These are phyloP conservation scores for Peromyscus melanophrys DNA, from an alignment of 2,797 vertebrate genomes.

Conservation along the genomic window DNA sequence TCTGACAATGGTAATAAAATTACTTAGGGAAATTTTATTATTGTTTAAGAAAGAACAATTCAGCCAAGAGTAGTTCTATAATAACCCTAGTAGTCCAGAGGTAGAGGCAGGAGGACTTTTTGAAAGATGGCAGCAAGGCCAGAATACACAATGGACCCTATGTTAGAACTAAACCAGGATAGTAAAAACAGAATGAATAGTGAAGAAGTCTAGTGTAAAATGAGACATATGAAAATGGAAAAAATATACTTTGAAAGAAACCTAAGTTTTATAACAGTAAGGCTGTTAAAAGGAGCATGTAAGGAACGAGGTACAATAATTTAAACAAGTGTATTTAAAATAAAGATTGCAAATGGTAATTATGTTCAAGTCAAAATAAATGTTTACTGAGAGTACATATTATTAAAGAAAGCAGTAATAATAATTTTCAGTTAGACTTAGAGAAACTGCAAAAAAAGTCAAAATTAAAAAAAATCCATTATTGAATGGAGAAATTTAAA, in stretches of 20 bases:
- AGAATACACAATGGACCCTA: background rate
- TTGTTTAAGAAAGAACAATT: constrained; percentile 73
- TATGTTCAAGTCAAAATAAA: too few species aligned
- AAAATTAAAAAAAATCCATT: constrained; percentile 57
- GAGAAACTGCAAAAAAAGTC: constrained; percentile 71
- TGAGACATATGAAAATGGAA: constrained; percentile 81
- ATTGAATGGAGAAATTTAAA: constrained; percentile 67
- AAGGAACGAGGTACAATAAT: constrained; percentile 82
- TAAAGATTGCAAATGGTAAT: constrained; percentile 85
- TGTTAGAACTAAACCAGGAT: background rate
- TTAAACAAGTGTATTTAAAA: constrained; percentile 88
- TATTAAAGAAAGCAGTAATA: constrained; percentile 86
- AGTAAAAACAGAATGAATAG: constrained; percentile 66
- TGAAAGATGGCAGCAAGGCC: background rate
- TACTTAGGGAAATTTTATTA: background rate
- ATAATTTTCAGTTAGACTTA: constrained; percentile 81
- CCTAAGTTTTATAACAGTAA: constrained; percentile 82
- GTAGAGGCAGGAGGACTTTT: background rate
- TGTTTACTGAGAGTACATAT: constrained; percentile 84
- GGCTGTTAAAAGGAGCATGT: constrained; percentile 82
- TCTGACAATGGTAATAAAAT: background rate
- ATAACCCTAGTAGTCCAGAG: background rate
- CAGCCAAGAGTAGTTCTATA: constrained; percentile 23
- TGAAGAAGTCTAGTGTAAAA: constrained; percentile 65
- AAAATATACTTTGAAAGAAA: constrained; percentile 79